Base-by-base conservation (phyloP, 1,140 invertebrate species). In the Trichoplusia ni region DNA sequence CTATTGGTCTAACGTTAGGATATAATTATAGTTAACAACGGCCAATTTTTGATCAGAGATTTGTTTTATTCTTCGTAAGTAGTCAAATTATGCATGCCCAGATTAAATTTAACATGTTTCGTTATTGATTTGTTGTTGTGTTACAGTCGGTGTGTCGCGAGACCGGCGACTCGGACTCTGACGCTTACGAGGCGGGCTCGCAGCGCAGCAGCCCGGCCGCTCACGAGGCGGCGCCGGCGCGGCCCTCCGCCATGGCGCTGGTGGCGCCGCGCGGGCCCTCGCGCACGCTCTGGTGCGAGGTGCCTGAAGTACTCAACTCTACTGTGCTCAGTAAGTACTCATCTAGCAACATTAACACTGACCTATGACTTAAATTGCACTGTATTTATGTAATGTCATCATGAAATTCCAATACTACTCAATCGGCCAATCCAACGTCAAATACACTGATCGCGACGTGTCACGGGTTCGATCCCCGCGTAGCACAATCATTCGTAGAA, bases 231-330 rank as follows among this genome's bases (percentile, higher is more conserved):
- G 58, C 67, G 18, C 81, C 77, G 42, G 47, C 74, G 16, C 71
- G 93, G 11, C 93, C 94, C 2, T 91, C 93, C 3, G 94, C 94
- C 27, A 92, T 95, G 87, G 93, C 94, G 71, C 89, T 95, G 16
- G 92, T 95, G 31, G 92, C 91, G 29, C 93, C 94, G 46, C 92
- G 93, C 44, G 94, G 94, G 1, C 93, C 95, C 35, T 93, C 94
- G 3, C 91, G 97, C 71, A 97, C 96, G 0, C 91, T 99, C 0
- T 99, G 98, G 98, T 97, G 97, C 89, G 96, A 99, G 90, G 95
- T 98, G 56, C 96, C 96, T 0, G 97, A 98, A 91, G 97, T 98
- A 23, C 92, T 95, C 56, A 93, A 94, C 68, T 96, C 94, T 42
- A 91, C 92, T 59, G 93, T 97, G 51, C 90, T 96, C 63, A 93